Evolutionary conservation across 2,888 invertebrate species (phyloP), one percentile per base, ranked within the genome.

Genomic region (Drosophila lutescens): DNA sequence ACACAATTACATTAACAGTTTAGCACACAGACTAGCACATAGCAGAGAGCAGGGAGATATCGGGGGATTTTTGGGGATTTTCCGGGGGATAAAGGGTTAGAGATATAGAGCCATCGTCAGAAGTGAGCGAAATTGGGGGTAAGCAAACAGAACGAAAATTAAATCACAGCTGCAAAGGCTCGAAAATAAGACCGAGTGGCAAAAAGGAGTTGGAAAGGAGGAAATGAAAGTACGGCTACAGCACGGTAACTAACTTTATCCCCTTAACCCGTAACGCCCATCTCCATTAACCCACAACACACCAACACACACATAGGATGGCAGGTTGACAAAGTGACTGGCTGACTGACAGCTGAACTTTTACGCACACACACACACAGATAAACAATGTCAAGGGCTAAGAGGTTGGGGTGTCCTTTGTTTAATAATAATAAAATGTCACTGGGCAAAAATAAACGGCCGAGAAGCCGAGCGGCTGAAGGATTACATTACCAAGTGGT

Each of bases 1-100:
- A 78, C 83, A 78, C 79, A 82, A 83, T 80, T 79, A 77, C 82
- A 83, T 82, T 84, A 84, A 77, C 77, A 80, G 78, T 69, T 78
- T 57, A 69, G 68, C 57, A 57, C 53, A 56, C 50, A 70, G 44
- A 77, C 34, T 20, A 20, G 58, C 32, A 38, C 15, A 15, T 26
- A 20, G 6, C 15, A 17, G 10, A 46, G 10, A 5, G 30, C 34
- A 12, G 17, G 38, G 13, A 38, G 34, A 32, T 38, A 20, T 40
- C 17, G 43, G 57, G 26, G 49, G 40, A 9, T 34, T 34, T 34
- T 5, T 4, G 34, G 34, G 34, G 34, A 12, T 34, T 57, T 60
- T 17, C 9, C 30, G 20, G 55, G 17, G 51, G 46, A 44, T 15
- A 9, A 36, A 36, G 55, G n/a, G 41, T 15, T 46, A 34, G 12